A percentile compares a stretch with the other conserved stretches of the same genome.
Evolutionary conservation across 1,140 invertebrate species (phyloP).

Genomic region (Platyura marginata): DNA sequence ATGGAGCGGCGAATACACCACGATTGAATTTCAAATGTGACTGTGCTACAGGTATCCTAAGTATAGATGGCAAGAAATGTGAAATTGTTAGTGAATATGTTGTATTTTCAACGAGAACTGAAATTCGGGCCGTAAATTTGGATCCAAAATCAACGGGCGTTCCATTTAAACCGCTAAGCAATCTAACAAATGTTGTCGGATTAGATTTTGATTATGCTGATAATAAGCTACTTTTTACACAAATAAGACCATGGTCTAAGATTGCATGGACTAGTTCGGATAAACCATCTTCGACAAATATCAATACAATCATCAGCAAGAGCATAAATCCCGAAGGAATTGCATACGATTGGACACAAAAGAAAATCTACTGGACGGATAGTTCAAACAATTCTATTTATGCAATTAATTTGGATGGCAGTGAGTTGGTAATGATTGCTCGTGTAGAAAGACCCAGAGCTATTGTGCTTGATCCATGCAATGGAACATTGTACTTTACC

Average conservation of each 20-base stretch:
- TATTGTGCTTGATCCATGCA: slow-evolving; percentile 93
- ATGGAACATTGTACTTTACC: slow-evolving; percentile 80
- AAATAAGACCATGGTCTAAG: slow-evolving; percentile 76
- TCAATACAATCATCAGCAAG: slow-evolving; percentile 57
- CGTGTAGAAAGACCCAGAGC: slow-evolving; percentile 83
- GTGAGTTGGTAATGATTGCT: slow-evolving; percentile 82
- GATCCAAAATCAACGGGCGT: slow-evolving; percentile 60
- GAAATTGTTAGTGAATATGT: slow-evolving; percentile 69
- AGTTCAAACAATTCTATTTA: slow-evolving; percentile 87
- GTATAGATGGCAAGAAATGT: slow-evolving; percentile 46
- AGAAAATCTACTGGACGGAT: slow-evolving; percentile 96
- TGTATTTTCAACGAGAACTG: slow-evolving; percentile 79
- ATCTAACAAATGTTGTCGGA: slow-evolving; percentile 90
- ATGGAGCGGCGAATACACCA: slow-evolving; percentile 16
- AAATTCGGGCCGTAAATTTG: slow-evolving; percentile 70
- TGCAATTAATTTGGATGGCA: slow-evolving; percentile 80
- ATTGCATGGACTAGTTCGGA: slow-evolving; percentile 62
- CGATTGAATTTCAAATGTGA: slow-evolving; percentile 57
- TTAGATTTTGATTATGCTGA: slow-evolving; percentile 89
- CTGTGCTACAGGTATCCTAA: slow-evolving; percentile 70
- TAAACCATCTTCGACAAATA: slow-evolving; percentile 36
- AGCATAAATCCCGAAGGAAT: slow-evolving; percentile 89
- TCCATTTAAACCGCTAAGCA: slow-evolving; percentile 72
- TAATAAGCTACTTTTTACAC: slow-evolving; percentile 73
- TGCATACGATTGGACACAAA: slow-evolving; percentile 91